Percentiles rank a stretch among this genome's conserved stretches.
These are phyloP conservation scores for Artemia sinica DNA, from an alignment of 2,888 invertebrate genomes.

Conservation along the genomic window DNA sequence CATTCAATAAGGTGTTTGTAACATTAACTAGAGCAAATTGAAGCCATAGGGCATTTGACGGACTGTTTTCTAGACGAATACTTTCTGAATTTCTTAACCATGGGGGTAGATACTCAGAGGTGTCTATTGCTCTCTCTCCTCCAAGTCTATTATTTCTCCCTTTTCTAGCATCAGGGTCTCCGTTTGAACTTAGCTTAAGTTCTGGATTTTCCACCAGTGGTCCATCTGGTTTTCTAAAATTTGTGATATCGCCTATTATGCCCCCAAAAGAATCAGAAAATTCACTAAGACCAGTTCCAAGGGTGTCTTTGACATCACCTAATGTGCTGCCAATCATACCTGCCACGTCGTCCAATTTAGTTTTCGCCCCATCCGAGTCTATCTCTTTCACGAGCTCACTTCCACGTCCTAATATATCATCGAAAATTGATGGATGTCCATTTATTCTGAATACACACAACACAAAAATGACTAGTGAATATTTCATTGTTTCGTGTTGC, in stretches of 20 bases:
- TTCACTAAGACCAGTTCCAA: neutral
- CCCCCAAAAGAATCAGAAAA: neutral
- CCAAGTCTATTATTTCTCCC: neutral
- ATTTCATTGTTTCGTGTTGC: no score
- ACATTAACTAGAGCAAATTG: slow-evolving; percentile 19
- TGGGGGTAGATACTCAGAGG: neutral
- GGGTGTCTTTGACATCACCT: neutral
- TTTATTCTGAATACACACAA: no score
- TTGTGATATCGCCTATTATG: neutral
- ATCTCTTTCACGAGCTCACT: neutral
- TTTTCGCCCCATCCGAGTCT: no score
- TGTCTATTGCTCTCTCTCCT: neutral
- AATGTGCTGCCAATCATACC: neutral
- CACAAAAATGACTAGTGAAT: no score
- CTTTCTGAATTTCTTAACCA: neutral
- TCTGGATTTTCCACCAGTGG: neutral
- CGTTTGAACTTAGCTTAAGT: neutral
- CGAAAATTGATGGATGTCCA: neutral
- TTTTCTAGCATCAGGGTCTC: neutral
- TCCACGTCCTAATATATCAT: neutral
- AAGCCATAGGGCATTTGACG: slow-evolving; percentile 15
- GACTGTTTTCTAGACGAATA: neutral
- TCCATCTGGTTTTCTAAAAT: neutral
- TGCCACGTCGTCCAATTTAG: neutral
- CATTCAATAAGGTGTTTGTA: slow-evolving; percentile 16